Percentiles rank a stretch among this genome's conserved stretches.
Conservation (phyloP, 1,140 invertebrate species). For the Eriosoma lanigerum region DNA sequence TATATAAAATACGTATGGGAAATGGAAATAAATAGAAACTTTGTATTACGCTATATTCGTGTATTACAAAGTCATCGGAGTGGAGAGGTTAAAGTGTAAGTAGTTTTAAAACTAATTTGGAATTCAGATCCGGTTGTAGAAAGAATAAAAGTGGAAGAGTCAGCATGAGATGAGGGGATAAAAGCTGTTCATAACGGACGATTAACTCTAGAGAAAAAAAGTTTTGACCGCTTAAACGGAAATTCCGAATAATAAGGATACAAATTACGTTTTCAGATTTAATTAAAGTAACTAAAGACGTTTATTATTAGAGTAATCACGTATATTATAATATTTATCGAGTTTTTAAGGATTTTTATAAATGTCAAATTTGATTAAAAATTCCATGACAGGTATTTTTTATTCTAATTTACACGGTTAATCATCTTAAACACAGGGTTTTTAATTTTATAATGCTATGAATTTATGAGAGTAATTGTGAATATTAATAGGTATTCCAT, state of each 20-base stretch:
- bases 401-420: background rate
- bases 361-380: background rate
- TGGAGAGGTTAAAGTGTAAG: slow-evolving; percentile 29
- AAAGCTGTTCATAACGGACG: slow-evolving; percentile 33
- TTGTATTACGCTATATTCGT: background rate
- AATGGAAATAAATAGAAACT: background rate
- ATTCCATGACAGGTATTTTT: background rate
- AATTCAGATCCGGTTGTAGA: slow-evolving; percentile 47
- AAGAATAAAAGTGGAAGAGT: slow-evolving; percentile 35
- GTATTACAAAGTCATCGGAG: background rate
- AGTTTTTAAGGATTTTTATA: background rate
- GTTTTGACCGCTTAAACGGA: slow-evolving; percentile 46
- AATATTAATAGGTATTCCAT: too few relatives aligned
- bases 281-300: slow-evolving; percentile 14
- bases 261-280: slow-evolving; percentile 35
- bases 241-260: slow-evolving; percentile 47
- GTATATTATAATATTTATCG: background rate
- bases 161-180: background rate
- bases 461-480: too few relatives aligned
- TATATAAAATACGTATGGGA: background rate
- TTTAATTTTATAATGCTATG: too few relatives aligned
- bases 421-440: too few relatives aligned
- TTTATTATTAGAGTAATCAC: slow-evolving; percentile 12
- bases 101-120: slow-evolving; percentile 47
- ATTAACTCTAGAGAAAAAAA: slow-evolving; percentile 31